Base-by-base conservation (phyloP, 2,888 invertebrate genomes). In the Octodonta nipae region DNA sequence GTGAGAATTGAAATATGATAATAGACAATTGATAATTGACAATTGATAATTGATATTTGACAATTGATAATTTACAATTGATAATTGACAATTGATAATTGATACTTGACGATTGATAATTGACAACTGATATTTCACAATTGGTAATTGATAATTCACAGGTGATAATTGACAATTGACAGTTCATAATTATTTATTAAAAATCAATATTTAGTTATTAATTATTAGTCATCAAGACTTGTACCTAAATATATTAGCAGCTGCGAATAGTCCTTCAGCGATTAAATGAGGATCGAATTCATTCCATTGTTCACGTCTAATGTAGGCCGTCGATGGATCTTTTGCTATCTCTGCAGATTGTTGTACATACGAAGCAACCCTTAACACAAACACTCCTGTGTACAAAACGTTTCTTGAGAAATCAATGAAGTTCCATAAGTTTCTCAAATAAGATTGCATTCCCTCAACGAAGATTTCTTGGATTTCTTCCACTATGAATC, bases 391-490 rank as follows among this genome's bases (percentile, higher is more conserved):
- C 5, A 84, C 84, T 3, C 73, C 67, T 25, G 82, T 71, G 60
- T 93, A 95, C 2, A 93, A 66, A 1, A 77, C 75, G 62, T 93
- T 93, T 26, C 91, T 74, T 4, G 83, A 80, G 56, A 92, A 92
- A 65, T 95, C 93, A 32, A 95, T 85, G 53, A 92, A 86, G 61
- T 95, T 95, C 93, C 93, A 95, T 73, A 93, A 76, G 58, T 95
- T 88, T 15, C 85, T 71, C 15, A 91, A 68, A 54, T 93, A 95
- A 1, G 78, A 78, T 22, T 73, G 71, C 29, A 91, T 71, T n/a
- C 93, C 93, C 54, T 84, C 79, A 13, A 76, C 73, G 68, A 80
- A 89, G 40, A 92, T 79, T 58, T 92, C 88, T 57, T 85, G 83
- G 3, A 86, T 78, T 64, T 95, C 93, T 54, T 89, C 83, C 79